A percentile compares a stretch with the other conserved stretches of the same genome.
Evolutionary conservation across 2,113 vertebrate genomes (phyloP).

Genomic region (Sinosuthora webbiana): DNA sequence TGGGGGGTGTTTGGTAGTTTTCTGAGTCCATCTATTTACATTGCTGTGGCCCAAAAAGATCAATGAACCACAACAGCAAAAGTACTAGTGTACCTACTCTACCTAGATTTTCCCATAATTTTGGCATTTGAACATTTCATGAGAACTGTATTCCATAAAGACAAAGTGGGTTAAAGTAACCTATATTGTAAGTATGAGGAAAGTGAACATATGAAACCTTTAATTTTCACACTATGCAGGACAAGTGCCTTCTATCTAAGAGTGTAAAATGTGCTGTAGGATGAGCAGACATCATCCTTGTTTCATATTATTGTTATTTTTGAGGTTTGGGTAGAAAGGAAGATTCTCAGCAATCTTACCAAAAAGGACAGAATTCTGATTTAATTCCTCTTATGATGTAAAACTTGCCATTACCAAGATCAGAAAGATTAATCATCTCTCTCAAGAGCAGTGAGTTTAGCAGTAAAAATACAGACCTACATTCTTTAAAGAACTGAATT

Average conservation of each 20-base stretch:
- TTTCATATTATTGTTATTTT: background rate
- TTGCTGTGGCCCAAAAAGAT: background rate
- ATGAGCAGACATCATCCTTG: background rate
- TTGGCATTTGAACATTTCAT: background rate
- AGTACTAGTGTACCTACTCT: background rate
- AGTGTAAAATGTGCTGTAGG: background rate
- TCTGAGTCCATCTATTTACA: background rate
- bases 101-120: background rate
- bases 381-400: background rate
- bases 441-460: background rate
- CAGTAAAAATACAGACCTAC: background rate
- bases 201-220: background rate
- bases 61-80: background rate
- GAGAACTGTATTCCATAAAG: background rate
- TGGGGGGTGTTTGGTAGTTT: background rate
- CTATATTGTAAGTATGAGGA: background rate
- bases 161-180: background rate
- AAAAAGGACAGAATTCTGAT: background rate
- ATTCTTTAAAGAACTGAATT: background rate
- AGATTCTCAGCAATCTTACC: background rate
- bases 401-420: background rate
- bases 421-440: background rate
- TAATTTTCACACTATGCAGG: background rate
- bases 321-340: background rate
- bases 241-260: background rate